A percentile compares a stretch with the other conserved stretches of the same genome.
These are phyloP conservation scores for Stegana nigrithorax DNA, from an alignment of 2,888 invertebrate species.

Conservation along the genomic window DNA sequence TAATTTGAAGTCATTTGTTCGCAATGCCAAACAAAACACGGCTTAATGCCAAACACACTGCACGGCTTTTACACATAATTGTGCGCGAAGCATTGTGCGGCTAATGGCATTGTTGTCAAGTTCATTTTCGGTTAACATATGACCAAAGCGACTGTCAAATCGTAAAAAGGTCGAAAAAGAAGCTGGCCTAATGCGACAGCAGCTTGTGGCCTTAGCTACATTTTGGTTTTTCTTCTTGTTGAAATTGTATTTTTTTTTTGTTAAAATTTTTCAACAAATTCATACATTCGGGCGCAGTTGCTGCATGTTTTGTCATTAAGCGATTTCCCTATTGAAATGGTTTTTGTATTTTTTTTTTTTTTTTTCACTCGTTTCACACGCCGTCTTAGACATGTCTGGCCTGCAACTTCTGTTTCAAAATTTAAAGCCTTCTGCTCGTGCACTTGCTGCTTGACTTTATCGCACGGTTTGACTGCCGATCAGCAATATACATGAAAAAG, in stretches of 20 bases:
- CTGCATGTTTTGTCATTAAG: constrained; percentile 5
- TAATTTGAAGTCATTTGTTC: too few relatives aligned
- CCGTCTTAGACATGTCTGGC: too few relatives aligned
- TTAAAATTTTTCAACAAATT: constrained; percentile 13
- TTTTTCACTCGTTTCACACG: constrained; percentile 5
- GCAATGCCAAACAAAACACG: not conserved
- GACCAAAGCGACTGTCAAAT: not conserved
- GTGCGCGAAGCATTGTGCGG: not conserved
- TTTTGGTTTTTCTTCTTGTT: too few relatives aligned
- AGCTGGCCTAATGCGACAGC: too few relatives aligned
- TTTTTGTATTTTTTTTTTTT: not conserved
- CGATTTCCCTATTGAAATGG: not conserved
- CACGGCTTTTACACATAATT: too few relatives aligned
- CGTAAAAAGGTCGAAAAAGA: too few relatives aligned
- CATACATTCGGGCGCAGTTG: not conserved
- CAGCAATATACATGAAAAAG: constrained; percentile 4
- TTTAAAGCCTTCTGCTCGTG: not conserved
- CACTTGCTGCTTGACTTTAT: constrained; percentile 8
- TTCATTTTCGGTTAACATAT: not conserved
- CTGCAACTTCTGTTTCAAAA: not conserved
- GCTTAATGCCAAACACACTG: too few relatives aligned
- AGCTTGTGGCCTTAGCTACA: too few relatives aligned
- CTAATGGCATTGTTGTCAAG: constrained; percentile 9
- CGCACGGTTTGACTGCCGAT: not conserved
- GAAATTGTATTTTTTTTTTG: too few relatives aligned